Base-by-base conservation (phyloP, 2,888 invertebrate species). In the Hemithea aestivaria region DNA sequence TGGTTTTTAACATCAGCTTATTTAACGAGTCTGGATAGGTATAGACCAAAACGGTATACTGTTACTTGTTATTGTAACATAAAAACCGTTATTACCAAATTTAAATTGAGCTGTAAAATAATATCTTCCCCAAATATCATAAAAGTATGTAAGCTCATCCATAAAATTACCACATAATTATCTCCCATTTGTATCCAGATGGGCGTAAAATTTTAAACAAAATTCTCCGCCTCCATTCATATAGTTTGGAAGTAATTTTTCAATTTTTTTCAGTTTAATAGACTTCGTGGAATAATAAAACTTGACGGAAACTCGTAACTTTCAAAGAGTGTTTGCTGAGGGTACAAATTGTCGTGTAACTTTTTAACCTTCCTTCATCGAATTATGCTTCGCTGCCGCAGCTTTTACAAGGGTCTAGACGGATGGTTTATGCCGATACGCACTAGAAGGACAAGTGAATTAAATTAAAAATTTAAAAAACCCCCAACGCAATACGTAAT, bases 281-380 rank as follows among this genome's bases (percentile, higher is more conserved):
- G 28, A 45, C 40, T 40, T 30, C 9, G 40, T 40, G 20, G 40
- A 22, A 51, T 36, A 45, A 49, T 46, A 40, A 40, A 53, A 51
- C 40, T 49, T 39, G 39, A 32, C 1, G 45, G 51, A 46, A 53
- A 46, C 46, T 50, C 30, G 34, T 45, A 62, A 63, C 51, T 66
- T 51, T 26, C 48, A 53, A 56, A 62, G 51, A 59, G 56, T 51
- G 54, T 58, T 56, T 53, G 53, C 56, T 52, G 51, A 44, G 50
- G 48, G 50, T 57, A 62, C 58, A 65, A 66, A 67, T 61, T 62
- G 59, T 54, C 47, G 58, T 56, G 5, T n/a, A 68, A 69, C 64
- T 69, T 71, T 71, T 68, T 66, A 70, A 71, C 63, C 56, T 60
- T 51, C 58, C 54, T 48, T 64, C 61, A 59, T 67, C 59, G 66